phyloP scores from a whole-genome alignment of 1,140 invertebrate genomes.

The Acromyrmex echinatior region DNA sequence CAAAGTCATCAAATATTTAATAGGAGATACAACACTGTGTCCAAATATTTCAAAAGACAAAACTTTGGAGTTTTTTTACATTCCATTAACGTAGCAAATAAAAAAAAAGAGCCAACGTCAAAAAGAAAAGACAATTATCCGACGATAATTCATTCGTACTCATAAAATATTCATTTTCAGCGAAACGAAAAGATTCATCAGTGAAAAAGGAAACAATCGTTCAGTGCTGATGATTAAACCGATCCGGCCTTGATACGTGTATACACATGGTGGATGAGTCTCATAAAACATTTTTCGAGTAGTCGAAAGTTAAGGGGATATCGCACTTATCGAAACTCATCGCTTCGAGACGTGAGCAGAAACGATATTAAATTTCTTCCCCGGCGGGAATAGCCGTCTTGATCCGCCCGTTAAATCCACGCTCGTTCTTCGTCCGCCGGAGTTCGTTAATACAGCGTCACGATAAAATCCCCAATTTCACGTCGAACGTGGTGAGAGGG shows the following conservation, averaged over 20 bases:
- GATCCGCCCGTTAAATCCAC: conserved; percentile 76
- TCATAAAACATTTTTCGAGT: conserved; percentile 57
- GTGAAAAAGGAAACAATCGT: neutral
- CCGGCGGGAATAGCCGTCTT: conserved; percentile 69
- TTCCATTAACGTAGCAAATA: neutral
- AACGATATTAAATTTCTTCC: conserved; percentile 77
- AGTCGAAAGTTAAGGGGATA: conserved; percentile 46
- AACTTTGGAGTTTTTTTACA: neutral
- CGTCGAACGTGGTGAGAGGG: conserved; percentile 57
- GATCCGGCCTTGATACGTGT: conserved; percentile 14
- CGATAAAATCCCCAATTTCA: conserved; percentile 76
- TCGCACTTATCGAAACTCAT: conserved; percentile 71
- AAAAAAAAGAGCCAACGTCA: neutral
- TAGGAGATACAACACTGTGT: neutral
- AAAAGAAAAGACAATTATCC: neutral
- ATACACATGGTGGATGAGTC: conserved; percentile 45
- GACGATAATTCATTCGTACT: neutral
- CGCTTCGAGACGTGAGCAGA: conserved; percentile 62
- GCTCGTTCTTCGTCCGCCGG: conserved; percentile 62
- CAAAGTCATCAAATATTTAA: conserved; percentile 19
- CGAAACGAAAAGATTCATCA: neutral
- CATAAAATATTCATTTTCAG: conserved; percentile 7
- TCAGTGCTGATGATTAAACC: conserved; percentile 35
- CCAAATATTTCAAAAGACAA: neutral
- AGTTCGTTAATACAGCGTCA: conserved; percentile 77